Conservation (phyloP, 92 coral and sea anemone genomes). For the Isaurus tuberculatus region DNA sequence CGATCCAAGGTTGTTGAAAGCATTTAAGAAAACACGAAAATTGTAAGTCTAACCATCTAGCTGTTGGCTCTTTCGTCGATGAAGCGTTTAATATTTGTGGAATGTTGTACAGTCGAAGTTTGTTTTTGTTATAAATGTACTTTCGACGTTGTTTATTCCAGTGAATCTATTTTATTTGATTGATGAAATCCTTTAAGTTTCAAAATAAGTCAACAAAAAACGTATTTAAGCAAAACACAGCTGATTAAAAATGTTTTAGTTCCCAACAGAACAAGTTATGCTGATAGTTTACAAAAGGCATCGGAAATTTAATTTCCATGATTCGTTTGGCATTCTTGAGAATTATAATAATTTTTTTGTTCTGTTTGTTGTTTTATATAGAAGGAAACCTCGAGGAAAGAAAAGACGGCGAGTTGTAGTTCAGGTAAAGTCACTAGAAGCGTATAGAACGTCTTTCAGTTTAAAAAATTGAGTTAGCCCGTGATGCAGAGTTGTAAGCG, state of each 20-base stretch:
- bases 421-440: slow-evolving; percentile 23
- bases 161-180: slow-evolving; percentile 5
- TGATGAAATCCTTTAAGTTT: background rate
- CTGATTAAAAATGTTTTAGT: slow-evolving; percentile 40
- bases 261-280: slow-evolving; percentile 37
- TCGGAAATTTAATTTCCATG: slow-evolving; percentile 22
- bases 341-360: slow-evolving; percentile 37
- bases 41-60: slow-evolving; percentile 26
- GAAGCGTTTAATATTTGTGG: slow-evolving; percentile 53
- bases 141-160: background rate
- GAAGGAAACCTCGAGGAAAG: slow-evolving; percentile 46
- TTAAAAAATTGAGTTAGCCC: background rate
- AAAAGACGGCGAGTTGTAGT: slow-evolving; percentile 30
- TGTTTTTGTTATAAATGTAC: slow-evolving; percentile 38
- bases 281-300: slow-evolving; percentile 15
- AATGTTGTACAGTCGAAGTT: slow-evolving; percentile 33
- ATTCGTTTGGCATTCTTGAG: slow-evolving; percentile 20
- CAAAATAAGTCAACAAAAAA: slow-evolving; percentile 6
- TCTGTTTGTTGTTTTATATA: slow-evolving; percentile 39
- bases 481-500: slow-evolving; percentile 30
- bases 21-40: slow-evolving; percentile 71
- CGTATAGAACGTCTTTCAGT: slow-evolving; percentile 3
- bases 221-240: slow-evolving; percentile 26
- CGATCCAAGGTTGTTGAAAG: slow-evolving; percentile 90
- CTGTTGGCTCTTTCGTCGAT: slow-evolving; percentile 29